These are phyloP conservation scores for Tipula confusa DNA, from an alignment of 2,888 invertebrate genomes.

Conservation along the genomic window DNA sequence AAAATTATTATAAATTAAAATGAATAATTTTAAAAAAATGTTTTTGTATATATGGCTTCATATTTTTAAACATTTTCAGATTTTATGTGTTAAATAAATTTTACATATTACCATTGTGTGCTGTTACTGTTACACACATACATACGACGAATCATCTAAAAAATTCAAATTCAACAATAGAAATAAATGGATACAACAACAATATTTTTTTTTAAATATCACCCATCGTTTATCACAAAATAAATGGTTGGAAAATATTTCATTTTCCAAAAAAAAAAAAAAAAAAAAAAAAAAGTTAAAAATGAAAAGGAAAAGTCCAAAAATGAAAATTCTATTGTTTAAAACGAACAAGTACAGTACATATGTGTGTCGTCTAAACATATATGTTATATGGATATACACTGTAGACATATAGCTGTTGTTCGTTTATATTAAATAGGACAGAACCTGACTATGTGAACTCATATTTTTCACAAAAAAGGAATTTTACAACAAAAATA, in stretches of 20 bases:
- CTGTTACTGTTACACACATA: background rate
- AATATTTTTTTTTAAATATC: background rate
- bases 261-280: background rate
- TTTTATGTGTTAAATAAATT: background rate
- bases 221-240: conserved; percentile 10
- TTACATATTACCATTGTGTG: background rate
- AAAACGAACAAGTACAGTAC: background rate
- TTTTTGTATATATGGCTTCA: background rate
- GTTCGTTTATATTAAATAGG: background rate
- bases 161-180: conserved; percentile 1
- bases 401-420: background rate
- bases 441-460: conserved; percentile 9
- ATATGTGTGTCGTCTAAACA: background rate
- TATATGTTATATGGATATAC: background rate
- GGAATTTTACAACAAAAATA: background rate
- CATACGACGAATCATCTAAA: background rate
- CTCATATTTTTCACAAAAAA: background rate
- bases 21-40: background rate
- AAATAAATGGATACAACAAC: background rate
- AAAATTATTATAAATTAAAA: background rate
- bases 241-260: conserved; percentile 25
- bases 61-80: background rate
- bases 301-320: background rate
- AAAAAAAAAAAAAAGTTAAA: background rate
- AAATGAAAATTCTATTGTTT: conserved; percentile 25